A percentile compares a stretch with the other conserved stretches of the same genome.
Conservation (phyloP, 2,113 vertebrate species). For the Boulengeromyrus knoepffleri region DNA sequence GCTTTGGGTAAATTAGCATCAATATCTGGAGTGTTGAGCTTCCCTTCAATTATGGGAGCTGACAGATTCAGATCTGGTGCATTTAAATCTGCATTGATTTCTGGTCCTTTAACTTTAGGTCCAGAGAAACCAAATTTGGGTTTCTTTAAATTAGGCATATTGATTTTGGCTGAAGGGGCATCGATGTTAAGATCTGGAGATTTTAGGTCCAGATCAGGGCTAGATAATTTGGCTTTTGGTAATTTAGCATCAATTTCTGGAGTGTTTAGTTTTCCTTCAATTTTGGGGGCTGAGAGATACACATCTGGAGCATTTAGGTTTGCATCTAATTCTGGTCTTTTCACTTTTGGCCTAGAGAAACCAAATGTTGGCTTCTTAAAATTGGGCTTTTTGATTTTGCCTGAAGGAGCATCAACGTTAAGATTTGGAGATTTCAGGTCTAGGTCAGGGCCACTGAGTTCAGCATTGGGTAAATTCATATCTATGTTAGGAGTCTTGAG, state of each 20-base stretch:
- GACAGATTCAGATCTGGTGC: too few relatives aligned
- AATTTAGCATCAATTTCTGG: slow-evolving; percentile 27
- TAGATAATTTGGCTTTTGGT: slow-evolving; percentile 17
- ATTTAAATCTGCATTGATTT: too few relatives aligned
- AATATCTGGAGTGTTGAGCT: too few relatives aligned
- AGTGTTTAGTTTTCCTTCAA: slow-evolving; percentile 21
- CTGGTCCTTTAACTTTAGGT: too few relatives aligned
- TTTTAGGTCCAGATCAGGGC: slow-evolving; percentile 37
- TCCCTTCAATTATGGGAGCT: too few relatives aligned
- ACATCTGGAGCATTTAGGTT: slow-evolving; percentile 28
- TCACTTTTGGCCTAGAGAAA: too few relatives aligned
- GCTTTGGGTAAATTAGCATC: too few relatives aligned
- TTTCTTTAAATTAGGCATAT: too few relatives aligned
- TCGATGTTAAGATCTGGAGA: slow-evolving; percentile 31
- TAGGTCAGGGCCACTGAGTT: neutral
- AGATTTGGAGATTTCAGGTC: slow-evolving; percentile 38
- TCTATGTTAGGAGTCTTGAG: too few relatives aligned
- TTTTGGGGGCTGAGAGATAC: slow-evolving; percentile 22
- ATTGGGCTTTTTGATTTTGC: slow-evolving; percentile 46
- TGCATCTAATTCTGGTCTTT: slow-evolving; percentile 22
- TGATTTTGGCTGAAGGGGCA: too few relatives aligned
- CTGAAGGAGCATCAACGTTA: slow-evolving; percentile 38
- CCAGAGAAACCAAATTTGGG: too few relatives aligned
- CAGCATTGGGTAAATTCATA: too few relatives aligned
- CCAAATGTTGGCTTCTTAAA: slow-evolving; percentile 41